Evolutionary conservation across 1,140 invertebrate genomes (phyloP), one percentile per base, ranked within the genome.

Genomic region (Planococcus citri): DNA sequence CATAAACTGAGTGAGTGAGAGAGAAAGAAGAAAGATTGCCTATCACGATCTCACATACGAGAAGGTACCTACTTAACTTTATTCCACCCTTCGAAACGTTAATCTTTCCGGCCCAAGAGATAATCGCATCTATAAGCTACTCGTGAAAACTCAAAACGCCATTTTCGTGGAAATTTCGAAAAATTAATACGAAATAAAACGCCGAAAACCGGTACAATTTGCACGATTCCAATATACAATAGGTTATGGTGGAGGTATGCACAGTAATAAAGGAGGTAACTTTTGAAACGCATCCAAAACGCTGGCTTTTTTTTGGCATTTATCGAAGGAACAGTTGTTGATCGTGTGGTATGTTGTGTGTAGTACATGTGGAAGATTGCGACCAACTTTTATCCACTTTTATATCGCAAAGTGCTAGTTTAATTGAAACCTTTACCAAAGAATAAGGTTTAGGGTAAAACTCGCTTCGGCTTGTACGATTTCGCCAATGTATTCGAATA

Each of bases 351-450:
- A n/a, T n/a, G n/a, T n/a, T n/a, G n/a, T n/a, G n/a, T n/a, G n/a
- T n/a, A 51, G 17, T 51, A 51, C 41, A 51, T 17, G 33, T 37
- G 6, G 33, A 37, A 37, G 14, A 51, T 51, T 51, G 17, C 41
- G n/a, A 51, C 41, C 41, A 51, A 51, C 41, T 51, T 51, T 51
- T 51, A 51, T 51, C 17, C 41, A 51, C 41, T 51, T 51, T 51
- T 51, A 6, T 20, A 51, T 51, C 41, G 3, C 12, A 51, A 20
- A 51, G 41, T 51, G 41, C 41, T 51, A 51, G 6, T 51, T 51
- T 51, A 51, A 51, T 51, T 51, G 41, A 51, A 51, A 51, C 41
- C 41, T 17, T 4, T 51, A 9, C 41, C n/a, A 51, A 51, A 51
- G 41, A 17, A n/a, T n/a, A n/a, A n/a, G n/a, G n/a, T n/a, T n/a